A percentile compares a stretch with the other conserved stretches of the same genome.
Evolutionary conservation across 2,797 vertebrate species (phyloP).

Genomic region (Semaprochilodus insignis): DNA sequence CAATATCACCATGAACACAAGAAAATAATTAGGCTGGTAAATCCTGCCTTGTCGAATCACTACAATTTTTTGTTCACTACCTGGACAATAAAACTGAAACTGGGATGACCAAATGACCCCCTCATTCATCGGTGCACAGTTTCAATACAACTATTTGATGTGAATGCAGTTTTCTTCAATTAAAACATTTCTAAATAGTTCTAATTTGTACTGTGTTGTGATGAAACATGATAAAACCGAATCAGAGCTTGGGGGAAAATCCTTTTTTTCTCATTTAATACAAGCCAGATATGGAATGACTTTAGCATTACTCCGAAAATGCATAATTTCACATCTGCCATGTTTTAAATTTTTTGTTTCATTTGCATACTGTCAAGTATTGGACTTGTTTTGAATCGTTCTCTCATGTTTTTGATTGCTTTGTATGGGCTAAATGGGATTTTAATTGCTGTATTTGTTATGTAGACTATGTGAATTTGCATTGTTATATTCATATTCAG

Average conservation of each 20-base stretch:
- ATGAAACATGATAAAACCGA: not conserved
- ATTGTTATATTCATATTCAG: not conserved
- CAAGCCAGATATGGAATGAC: constrained; percentile 8
- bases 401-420: constrained; percentile 15
- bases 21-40: too few species aligned
- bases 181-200: too few species aligned
- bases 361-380: constrained; percentile 26
- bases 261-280: constrained; percentile 27
- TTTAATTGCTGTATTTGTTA: constrained; percentile 7
- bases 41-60: too few species aligned
- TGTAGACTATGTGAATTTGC: not conserved
- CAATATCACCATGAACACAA: too few species aligned
- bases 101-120: not conserved
- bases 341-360: constrained; percentile 3
- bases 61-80: too few species aligned
- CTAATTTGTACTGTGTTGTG: not conserved
- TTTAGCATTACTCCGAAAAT: constrained; percentile 21
- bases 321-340: constrained; percentile 36
- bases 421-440: not conserved
- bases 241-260: not conserved
- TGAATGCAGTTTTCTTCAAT: not conserved
- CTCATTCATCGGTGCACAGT: not conserved
- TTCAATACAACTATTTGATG: too few species aligned
- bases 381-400: not conserved
- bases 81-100: not conserved